These are phyloP conservation scores for Lepidurus arcticus DNA, from an alignment of 1,140 invertebrate genomes.

Conservation along the genomic window DNA sequence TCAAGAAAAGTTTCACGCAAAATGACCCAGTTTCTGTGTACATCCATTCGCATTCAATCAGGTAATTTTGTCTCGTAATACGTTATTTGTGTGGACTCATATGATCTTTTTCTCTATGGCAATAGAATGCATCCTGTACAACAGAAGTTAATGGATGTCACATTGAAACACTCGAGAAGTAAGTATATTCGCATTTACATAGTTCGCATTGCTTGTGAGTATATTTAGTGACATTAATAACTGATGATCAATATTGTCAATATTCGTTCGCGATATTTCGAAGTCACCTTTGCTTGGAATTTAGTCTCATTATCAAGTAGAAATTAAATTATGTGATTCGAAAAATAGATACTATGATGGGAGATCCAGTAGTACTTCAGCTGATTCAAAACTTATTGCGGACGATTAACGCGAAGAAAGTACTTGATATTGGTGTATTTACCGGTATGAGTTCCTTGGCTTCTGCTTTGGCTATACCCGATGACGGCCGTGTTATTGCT, in stretches of 20 bases:
- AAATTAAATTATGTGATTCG: too few species aligned
- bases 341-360: constrained; percentile 41
- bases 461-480: constrained; percentile 43
- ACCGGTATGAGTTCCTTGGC: constrained; percentile 44
- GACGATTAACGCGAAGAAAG: constrained; percentile 41
- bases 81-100: not conserved
- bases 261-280: too few species aligned
- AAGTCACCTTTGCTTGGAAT: too few species aligned
- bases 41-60: constrained; percentile 22
- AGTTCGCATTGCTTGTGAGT: too few species aligned
- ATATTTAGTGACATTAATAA: too few species aligned
- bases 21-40: constrained; percentile 2
- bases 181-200: too few species aligned
- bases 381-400: constrained; percentile 42
- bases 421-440: constrained; percentile 46
- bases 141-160: constrained; percentile 34
- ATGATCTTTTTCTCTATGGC: not conserved
- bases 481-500: constrained; percentile 44
- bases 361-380: constrained; percentile 42
- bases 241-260: too few species aligned
- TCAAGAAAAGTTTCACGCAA: not conserved
- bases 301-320: too few species aligned
- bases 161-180: constrained; percentile 33
- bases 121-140: constrained; percentile 33
- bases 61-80: not conserved